Evolutionary conservation across 2,888 invertebrate species (phyloP).

Genomic region (Eurytoma californica): DNA sequence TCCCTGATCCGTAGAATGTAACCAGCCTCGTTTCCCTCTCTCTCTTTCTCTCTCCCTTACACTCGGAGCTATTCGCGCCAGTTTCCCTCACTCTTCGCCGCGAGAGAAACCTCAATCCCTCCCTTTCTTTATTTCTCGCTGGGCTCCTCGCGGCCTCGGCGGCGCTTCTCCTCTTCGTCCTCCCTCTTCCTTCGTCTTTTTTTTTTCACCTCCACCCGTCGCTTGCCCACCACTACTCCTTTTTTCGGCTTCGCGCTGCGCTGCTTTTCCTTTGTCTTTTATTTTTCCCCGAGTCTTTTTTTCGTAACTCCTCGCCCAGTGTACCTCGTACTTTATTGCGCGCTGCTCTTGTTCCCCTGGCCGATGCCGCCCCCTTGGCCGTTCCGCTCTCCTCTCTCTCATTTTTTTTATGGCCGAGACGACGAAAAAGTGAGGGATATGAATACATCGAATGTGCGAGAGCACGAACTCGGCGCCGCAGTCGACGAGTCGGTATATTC

Average conservation of each 20-base stretch:
- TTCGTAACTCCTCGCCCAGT: neutral
- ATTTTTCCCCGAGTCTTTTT: neutral
- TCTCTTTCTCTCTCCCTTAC: conserved; percentile 23
- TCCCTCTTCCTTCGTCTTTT: conserved; percentile 51
- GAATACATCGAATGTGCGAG: conserved; percentile 21
- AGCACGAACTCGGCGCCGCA: conserved; percentile 4
- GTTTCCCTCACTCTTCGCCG: conserved; percentile 55
- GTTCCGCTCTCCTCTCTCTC: neutral
- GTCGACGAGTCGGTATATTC: neutral
- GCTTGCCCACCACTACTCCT: neutral
- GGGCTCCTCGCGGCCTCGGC: neutral
- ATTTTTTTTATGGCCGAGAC: neutral
- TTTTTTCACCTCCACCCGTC: conserved; percentile 24
- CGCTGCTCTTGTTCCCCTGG: neutral
- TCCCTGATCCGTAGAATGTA: conserved; percentile 73
- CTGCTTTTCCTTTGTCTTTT: conserved; percentile 14
- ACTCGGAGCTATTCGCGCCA: conserved; percentile 63
- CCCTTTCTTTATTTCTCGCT: conserved; percentile 23
- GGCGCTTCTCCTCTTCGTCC: neutral
- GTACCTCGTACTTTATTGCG: conserved; percentile 13
- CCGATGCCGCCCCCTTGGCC: neutral
- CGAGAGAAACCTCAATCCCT: neutral
- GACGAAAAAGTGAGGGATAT: conserved; percentile 4
- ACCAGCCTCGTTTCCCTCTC: conserved; percentile 52
- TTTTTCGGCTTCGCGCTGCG: neutral